Conservation (phyloP, 1,140 invertebrate genomes). For the Aricia agestis region DNA sequence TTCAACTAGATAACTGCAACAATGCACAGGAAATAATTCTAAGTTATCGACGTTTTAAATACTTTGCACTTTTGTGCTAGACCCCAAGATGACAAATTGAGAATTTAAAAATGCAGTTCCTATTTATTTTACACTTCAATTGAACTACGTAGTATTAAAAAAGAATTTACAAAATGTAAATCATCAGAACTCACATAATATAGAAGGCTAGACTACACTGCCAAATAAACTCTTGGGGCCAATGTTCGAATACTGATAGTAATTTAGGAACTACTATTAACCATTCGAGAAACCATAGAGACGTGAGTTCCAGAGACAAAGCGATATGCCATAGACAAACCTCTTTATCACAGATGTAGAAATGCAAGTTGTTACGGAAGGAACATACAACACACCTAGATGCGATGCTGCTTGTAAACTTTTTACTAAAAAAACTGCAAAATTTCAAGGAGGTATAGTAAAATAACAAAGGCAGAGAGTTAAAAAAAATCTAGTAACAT, state of each 20-base stretch:
- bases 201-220: too few species aligned
- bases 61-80: constrained; percentile 8
- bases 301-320: constrained; percentile 22
- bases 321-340: constrained; percentile 59
- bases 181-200: too few species aligned
- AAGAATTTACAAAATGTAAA: too few species aligned
- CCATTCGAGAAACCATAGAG: constrained; percentile 24
- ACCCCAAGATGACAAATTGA: background rate
- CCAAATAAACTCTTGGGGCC: background rate
- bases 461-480: too few species aligned
- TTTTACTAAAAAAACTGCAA: too few species aligned
- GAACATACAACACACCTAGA: constrained; percentile 2
- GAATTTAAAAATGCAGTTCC: too few species aligned
- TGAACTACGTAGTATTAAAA: too few species aligned
- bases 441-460: too few species aligned
- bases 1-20: background rate
- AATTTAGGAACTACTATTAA: constrained; percentile 67
- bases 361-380: constrained; percentile 46
- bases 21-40: background rate
- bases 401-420: too few species aligned
- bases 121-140: too few species aligned
- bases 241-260: constrained; percentile 60
- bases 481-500: too few species aligned
- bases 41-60: background rate
- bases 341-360: constrained; percentile 72